Conservation (phyloP, 1,140 invertebrate species). For the Monochamus saltuarius region DNA sequence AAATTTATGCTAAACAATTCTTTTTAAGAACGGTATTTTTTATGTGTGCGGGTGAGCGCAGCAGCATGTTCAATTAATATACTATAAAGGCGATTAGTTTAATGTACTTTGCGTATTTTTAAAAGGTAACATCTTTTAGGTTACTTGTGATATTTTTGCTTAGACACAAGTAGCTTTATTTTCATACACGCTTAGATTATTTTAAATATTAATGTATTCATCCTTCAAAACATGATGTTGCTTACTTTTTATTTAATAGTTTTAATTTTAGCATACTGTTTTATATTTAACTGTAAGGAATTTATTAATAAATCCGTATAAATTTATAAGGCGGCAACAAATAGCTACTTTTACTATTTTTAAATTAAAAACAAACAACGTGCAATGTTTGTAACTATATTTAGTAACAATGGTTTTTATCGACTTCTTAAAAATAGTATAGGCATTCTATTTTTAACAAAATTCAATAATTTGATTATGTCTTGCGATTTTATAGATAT, state of each 20-base stretch:
- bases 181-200: slow-evolving; percentile 3
- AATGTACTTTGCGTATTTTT: not conserved
- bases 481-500: slow-evolving; percentile 23
- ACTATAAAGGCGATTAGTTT: not conserved
- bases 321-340: slow-evolving; percentile 5
- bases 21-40: no score
- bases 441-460: slow-evolving; percentile 31
- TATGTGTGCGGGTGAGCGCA: no score
- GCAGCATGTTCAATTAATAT: no score
- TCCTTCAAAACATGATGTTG: not conserved
- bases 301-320: not conserved
- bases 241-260: not conserved
- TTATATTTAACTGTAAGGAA: not conserved
- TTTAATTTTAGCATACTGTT: not conserved
- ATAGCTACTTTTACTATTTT: slow-evolving; percentile 35
- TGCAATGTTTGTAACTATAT: slow-evolving; percentile 45
- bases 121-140: no score
- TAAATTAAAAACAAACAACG: slow-evolving; percentile 38
- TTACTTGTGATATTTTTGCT: slow-evolving; percentile 19
- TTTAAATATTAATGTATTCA: slow-evolving; percentile 10
- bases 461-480: slow-evolving; percentile 29
- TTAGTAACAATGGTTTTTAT: slow-evolving; percentile 44
- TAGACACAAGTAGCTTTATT: slow-evolving; percentile 13
- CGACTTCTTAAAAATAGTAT: slow-evolving; percentile 48
- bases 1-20: no score